Base-by-base conservation (phyloP, 2,888 invertebrate species). In the Drosophila borborema region DNA sequence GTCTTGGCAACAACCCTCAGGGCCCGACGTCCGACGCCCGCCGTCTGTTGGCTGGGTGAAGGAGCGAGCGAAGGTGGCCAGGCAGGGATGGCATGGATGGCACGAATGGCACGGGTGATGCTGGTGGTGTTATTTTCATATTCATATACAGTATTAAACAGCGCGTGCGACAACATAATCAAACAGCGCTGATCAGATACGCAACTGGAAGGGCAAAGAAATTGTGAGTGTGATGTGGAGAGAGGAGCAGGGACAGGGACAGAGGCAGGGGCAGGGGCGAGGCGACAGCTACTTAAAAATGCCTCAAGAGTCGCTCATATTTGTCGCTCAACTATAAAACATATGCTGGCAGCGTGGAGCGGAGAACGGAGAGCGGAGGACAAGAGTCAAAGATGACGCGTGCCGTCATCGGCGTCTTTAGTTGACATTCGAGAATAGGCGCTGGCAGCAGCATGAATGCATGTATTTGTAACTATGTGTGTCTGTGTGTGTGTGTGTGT, bases 101-200 rank as follows among this genome's bases (percentile, higher is more conserved):
- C 18, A 43, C 14, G 46, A 43, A 12, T 41, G 49, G 41, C 34
- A 48, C 8, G 18, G 23, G n/a, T 56, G 55, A 10, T 46, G 51
- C 18, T 48, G 55, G 45, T 64, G 56, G 62, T 68, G 77, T 72
- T 82, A 84, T 77, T 82, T 82, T 89, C 86, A 87, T 86, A 89
- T 89, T 89, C 89, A 89, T 86, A 86, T 86, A 77, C 74, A 81
- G 87, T 85, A 85, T 90, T 90, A 90, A 91, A 91, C 85, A 91
- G 86, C 81, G 91, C 91, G 91, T 91, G 91, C 91, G 91, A 90
- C 91, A 91, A 91, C 91, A 91, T 91, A 91, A 91, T 91, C 91
- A 91, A 91, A 88, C 85, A 83, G 80, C 76, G 69, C 77, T 67
- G 65, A 72, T 70, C 73, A 58, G 58, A 69, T 38, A 48, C 46